Evolutionary conservation across 2,113 vertebrate species (phyloP).

Genomic region (Damaliscus lunatus): DNA sequence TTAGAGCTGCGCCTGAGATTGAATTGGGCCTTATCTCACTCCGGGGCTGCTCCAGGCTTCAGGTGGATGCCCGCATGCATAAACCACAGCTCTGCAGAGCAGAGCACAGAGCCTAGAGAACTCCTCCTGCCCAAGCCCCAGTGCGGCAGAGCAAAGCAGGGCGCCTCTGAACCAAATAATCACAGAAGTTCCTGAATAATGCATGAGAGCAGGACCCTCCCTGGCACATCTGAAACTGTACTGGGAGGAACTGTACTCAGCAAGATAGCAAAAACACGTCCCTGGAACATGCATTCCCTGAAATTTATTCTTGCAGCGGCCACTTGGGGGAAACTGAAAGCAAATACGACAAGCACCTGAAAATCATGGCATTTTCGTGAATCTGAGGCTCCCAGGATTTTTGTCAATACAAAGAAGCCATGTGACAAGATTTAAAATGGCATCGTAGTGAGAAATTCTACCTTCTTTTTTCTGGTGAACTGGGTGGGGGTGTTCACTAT

Average conservation of each 20-base stretch:
- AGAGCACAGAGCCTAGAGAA: not conserved
- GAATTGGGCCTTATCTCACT: slow-evolving; percentile 62
- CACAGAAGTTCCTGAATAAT: slow-evolving; percentile 71
- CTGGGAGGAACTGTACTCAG: slow-evolving; percentile 40
- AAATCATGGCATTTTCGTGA: slow-evolving; percentile 44
- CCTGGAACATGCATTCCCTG: slow-evolving; percentile 1
- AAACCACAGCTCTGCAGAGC: slow-evolving; percentile 66
- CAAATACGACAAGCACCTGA: not conserved
- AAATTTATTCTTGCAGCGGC: slow-evolving; percentile 21
- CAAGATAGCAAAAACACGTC: slow-evolving; percentile 28
- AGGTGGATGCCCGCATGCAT: slow-evolving; percentile 58
- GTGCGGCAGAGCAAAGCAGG: slow-evolving; percentile 8
- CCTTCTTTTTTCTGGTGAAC: not conserved
- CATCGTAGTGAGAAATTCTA: not conserved
- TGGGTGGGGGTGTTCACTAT: too few species aligned
- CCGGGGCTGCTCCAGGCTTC: slow-evolving; percentile 55
- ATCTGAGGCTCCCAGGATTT: slow-evolving; percentile 3
- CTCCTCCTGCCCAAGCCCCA: slow-evolving; percentile 60
- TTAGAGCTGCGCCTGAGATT: slow-evolving; percentile 51
- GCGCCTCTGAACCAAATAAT: slow-evolving; percentile 68
- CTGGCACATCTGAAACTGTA: slow-evolving; percentile 25
- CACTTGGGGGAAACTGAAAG: not conserved
- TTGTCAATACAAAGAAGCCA: not conserved
- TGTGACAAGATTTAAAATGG: not conserved
- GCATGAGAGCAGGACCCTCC: slow-evolving; percentile 55